phyloP scores from a whole-genome alignment of 2,888 invertebrate species.

The Stomorhina lunata region DNA sequence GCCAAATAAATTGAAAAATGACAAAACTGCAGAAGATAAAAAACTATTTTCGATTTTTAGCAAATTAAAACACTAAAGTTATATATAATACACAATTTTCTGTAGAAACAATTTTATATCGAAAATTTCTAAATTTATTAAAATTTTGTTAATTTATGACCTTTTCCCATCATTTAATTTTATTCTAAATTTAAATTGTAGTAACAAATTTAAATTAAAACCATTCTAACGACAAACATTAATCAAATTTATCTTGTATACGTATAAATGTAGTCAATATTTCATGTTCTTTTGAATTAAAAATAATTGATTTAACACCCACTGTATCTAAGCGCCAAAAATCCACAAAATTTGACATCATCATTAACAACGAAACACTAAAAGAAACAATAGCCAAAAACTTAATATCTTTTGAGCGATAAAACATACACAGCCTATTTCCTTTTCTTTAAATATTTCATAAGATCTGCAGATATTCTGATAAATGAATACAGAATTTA shows the following conservation, averaged over 20 bases:
- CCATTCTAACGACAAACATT: conserved; percentile 69
- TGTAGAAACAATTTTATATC: no score
- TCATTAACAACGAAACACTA: conserved; percentile 2
- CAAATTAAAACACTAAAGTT: no score
- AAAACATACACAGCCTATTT: conserved; percentile 33
- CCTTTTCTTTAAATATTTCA: conserved; percentile 25
- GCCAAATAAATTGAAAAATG: no score
- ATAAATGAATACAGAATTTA: conserved; percentile 67
- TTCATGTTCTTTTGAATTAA: conserved; percentile 71
- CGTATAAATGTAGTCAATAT: conserved; percentile 20
- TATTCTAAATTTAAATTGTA: no score
- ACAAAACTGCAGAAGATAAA: no score
- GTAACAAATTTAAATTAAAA: no score
- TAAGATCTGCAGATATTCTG: conserved; percentile 62
- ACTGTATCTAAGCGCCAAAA: not conserved
- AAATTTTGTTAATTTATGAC: no score
- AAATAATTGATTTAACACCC: conserved; percentile 74
- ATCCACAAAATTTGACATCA: conserved; percentile 6
- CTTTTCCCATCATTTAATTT: no score
- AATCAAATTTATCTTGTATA: conserved; percentile 68
- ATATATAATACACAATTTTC: no score
- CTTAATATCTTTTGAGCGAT: not conserved
- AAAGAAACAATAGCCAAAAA: not conserved
- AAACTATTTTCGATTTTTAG: no score
- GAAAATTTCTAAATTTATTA: no score